Evolutionary conservation across 2,888 invertebrate genomes (phyloP), one percentile per base, ranked within the genome.

Genomic region (Halictus quadricinctus): DNA sequence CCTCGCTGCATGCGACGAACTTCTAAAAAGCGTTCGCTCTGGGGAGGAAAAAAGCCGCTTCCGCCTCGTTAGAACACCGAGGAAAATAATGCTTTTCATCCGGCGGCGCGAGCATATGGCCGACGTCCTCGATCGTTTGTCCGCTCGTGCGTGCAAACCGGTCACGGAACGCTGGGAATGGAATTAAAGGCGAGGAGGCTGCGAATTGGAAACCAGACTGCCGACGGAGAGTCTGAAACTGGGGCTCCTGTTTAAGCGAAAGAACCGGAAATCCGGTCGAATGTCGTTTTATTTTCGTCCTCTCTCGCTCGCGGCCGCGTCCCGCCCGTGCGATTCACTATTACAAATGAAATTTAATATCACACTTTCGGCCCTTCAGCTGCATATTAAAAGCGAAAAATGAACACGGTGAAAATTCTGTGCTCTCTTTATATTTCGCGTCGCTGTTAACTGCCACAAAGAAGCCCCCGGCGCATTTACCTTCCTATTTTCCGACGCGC

Each of bases 11-110:
- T 18, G 12, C 50, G 36, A 25, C 18, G 72, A 83, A 77, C 41
- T 82, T 84, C 72, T 64, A 60, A 43, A 60, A 25, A 72, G 76
- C 79, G 72, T 79, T 64, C 69, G 50, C 64, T 46, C 18, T 21
- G 18, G 43, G 50, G 43, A n/a, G 70, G 70, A 43, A 72, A 82
- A 73, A 81, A 75, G 77, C 60, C 75, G 64, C 58, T 77, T 50
- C 72, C 48, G 48, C 77, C 72, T 75, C 80, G 76, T 86, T 81
- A 73, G 54, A 86, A 80, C 81, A 60, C 72, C 76, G 72, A 72
- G 76, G 77, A 70, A 84, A 88, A 88, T 86, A 84, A 86, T 84
- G 80, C 79, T 89, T 81, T 88, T 77, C 84, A 89, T 85, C 80
- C 64, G 69, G 60, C 64, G 12, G 64, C 74, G 73, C 74, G 43